phyloP scores from a whole-genome alignment of 2,797 vertebrate species.

The Acipenser transmontanus region DNA sequence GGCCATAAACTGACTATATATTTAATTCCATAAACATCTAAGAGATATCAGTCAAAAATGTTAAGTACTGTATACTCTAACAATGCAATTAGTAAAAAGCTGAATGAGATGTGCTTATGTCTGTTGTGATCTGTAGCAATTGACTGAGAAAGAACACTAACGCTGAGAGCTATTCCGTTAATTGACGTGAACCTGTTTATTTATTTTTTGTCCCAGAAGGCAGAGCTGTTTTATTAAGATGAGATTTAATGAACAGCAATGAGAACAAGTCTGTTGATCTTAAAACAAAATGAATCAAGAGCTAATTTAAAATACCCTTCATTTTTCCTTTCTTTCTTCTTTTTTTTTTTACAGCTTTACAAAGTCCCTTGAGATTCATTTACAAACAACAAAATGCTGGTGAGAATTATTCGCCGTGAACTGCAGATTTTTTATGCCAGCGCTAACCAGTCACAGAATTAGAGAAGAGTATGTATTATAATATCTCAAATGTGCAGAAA shows the following conservation, averaged over 20 bases:
- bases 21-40: too few relatives aligned
- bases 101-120: neutral
- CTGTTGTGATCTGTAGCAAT: neutral
- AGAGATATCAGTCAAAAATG: too few relatives aligned
- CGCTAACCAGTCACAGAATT: neutral
- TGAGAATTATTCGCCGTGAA: neutral
- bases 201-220: neutral
- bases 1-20: too few relatives aligned
- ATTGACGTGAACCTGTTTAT: neutral
- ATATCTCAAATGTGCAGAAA: neutral
- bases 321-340: too few relatives aligned
- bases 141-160: neutral
- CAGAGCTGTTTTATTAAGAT: constrained; percentile 1
- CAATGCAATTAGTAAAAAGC: too few relatives aligned
- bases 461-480: neutral
- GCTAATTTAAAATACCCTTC: too few relatives aligned
- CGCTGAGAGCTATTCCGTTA: neutral
- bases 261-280: constrained; percentile 1
- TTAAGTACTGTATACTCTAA: too few relatives aligned
- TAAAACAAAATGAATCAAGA: neutral
- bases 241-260: neutral
- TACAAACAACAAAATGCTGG: neutral
- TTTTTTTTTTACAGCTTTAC: neutral
- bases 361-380: neutral
- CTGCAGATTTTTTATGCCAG: neutral